These are phyloP conservation scores for Scrobipalpa atriplicella DNA, from an alignment of 2,888 invertebrate species.

Conservation along the genomic window DNA sequence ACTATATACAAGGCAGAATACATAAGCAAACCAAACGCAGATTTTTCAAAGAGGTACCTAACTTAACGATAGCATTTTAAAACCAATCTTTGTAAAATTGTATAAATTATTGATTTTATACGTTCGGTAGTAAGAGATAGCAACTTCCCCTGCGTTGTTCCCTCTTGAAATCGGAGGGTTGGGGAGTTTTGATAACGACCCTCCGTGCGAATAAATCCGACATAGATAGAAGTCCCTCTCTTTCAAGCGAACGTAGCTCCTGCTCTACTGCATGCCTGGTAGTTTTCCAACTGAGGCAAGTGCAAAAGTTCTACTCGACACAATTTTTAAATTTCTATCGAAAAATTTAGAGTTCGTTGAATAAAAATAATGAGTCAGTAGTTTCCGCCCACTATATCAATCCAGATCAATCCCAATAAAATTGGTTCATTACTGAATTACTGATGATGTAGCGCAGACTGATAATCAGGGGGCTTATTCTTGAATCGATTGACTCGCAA, in stretches of 20 bases:
- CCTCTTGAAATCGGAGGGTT: slow-evolving; percentile 21
- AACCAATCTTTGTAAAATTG: neutral
- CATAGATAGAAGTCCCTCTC: neutral
- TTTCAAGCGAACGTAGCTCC: neutral
- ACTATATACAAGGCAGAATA: neutral
- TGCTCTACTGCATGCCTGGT: neutral
- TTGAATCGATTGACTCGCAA: neutral
- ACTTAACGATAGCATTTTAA: neutral
- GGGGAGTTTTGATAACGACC: slow-evolving; percentile 23
- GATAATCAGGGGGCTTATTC: slow-evolving; percentile 12
- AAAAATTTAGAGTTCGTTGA: neutral
- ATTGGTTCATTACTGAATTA: neutral
- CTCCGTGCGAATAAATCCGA: slow-evolving; percentile 6
- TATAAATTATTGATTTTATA: slow-evolving; percentile 11
- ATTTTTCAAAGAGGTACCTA: neutral
- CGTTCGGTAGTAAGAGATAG: neutral
- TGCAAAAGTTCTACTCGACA: neutral
- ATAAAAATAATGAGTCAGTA: neutral
- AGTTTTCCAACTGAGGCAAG: neutral
- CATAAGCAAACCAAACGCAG: neutral
- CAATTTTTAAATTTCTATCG: neutral
- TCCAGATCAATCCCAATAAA: slow-evolving; percentile 20
- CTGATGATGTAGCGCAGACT: neutral
- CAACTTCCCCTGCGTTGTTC: slow-evolving; percentile 1
- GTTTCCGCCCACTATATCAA: slow-evolving; percentile 18